These are phyloP conservation scores for Corythornis vintsioides DNA, from an alignment of 2,113 vertebrate genomes.

Conservation along the genomic window DNA sequence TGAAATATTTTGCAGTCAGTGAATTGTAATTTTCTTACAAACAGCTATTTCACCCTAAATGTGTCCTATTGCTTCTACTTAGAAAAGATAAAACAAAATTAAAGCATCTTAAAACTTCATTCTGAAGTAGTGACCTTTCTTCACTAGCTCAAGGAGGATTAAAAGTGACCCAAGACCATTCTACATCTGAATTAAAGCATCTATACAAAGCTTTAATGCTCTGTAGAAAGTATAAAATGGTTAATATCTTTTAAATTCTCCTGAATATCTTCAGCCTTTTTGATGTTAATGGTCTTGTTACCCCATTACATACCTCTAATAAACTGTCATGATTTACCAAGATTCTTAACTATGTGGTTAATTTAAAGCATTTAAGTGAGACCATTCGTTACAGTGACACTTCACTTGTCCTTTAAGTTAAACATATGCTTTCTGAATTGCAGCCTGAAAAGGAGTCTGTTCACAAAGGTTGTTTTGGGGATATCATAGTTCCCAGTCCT, in stretches of 20 bases:
- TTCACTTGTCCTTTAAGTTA: background rate
- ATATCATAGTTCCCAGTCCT: background rate
- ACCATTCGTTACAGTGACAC: background rate
- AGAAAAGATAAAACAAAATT: background rate
- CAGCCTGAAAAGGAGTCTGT: background rate
- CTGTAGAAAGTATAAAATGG: background rate
- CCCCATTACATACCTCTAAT: background rate
- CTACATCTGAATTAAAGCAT: background rate
- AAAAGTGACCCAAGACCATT: background rate
- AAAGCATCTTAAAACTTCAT: background rate
- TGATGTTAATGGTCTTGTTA: background rate
- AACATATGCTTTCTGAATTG: background rate
- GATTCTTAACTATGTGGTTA: background rate
- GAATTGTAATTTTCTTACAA: background rate
- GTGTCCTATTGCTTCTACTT: background rate
- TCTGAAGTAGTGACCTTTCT: background rate
- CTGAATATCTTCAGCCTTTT: background rate
- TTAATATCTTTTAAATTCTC: slow-evolving; percentile 5
- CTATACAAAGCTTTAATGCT: background rate
- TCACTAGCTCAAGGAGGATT: background rate
- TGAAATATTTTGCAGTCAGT: background rate
- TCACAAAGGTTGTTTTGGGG: background rate
- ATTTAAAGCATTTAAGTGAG: background rate
- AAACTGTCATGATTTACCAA: background rate
- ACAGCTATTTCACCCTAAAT: background rate